Conservation (phyloP, 1,140 invertebrate genomes). For the Stegodyphus mimosarum region DNA sequence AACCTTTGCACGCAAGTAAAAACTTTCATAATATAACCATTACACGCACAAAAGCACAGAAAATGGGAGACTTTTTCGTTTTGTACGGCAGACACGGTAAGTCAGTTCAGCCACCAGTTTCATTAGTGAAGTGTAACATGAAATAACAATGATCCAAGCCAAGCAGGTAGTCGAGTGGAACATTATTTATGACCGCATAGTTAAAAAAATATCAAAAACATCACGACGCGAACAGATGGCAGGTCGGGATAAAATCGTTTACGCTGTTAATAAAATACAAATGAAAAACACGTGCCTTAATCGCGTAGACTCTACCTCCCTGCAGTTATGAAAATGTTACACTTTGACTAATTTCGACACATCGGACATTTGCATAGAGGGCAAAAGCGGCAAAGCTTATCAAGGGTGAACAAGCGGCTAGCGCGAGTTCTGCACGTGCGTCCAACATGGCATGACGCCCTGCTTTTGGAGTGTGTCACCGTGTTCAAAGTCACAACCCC, state of each 20-base stretch:
- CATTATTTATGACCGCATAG: constrained; percentile 29
- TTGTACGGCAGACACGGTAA: not conserved
- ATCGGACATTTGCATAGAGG: constrained; percentile 24
- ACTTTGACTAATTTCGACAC: constrained; percentile 53
- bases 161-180: constrained; percentile 10
- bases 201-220: not conserved
- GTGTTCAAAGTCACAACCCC: constrained; percentile 12
- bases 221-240: constrained; percentile 30
- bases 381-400: constrained; percentile 14
- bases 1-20: too few relatives aligned
- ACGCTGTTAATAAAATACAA: constrained; percentile 10
- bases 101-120: not conserved
- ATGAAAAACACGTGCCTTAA: not conserved
- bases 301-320: not conserved
- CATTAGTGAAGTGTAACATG: not conserved
- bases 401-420: constrained; percentile 35
- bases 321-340: constrained; percentile 58
- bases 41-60: too few relatives aligned
- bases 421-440: constrained; percentile 26
- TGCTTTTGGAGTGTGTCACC: not conserved
- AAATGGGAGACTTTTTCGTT: too few relatives aligned
- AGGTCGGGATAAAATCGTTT: constrained; percentile 48
- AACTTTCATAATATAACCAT: too few relatives aligned
- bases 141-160: not conserved
- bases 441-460: constrained; percentile 31